A percentile compares a stretch with the other conserved stretches of the same genome.
phyloP scores from a whole-genome alignment of 2,113 vertebrate genomes.

The Cinclus mexicanus region DNA sequence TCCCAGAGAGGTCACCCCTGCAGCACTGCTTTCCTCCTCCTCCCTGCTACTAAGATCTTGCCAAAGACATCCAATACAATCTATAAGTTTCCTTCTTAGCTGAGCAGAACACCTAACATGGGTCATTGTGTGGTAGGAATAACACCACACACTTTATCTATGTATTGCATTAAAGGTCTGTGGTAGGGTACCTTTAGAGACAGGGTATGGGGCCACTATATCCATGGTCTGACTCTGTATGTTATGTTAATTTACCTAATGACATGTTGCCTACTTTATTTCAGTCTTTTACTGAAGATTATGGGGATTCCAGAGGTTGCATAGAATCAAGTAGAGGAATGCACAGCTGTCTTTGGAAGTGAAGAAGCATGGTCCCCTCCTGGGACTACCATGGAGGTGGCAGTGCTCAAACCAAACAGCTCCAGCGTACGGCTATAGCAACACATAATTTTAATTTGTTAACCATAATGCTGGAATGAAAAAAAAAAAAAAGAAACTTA shows the following conservation, averaged over 20 bases:
- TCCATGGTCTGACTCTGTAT: background rate
- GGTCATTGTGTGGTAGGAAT: background rate
- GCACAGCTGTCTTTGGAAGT: background rate
- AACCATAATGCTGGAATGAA: constrained; percentile 2
- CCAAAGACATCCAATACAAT: background rate
- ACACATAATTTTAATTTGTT: constrained; percentile 46
- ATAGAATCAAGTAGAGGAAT: background rate
- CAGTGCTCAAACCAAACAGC: constrained; percentile 4
- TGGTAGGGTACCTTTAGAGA: background rate
- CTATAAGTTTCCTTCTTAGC: background rate
- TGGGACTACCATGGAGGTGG: background rate
- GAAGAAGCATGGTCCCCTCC: constrained; percentile 5
- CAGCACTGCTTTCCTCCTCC: background rate
- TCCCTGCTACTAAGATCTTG: background rate
- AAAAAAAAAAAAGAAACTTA: background rate
- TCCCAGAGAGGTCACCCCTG: background rate
- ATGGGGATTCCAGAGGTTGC: background rate
- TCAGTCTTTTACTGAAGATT: background rate
- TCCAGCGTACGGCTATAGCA: constrained; percentile 14
- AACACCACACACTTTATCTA: background rate
- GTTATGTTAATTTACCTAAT: background rate
- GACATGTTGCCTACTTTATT: background rate
- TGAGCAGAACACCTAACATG: background rate
- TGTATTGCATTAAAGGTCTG: background rate
- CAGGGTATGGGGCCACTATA: background rate